A percentile compares a stretch with the other conserved stretches of the same genome.
These are phyloP conservation scores for Hyperoodon ampullatus DNA, from an alignment of 2,113 vertebrate species.

Conservation along the genomic window DNA sequence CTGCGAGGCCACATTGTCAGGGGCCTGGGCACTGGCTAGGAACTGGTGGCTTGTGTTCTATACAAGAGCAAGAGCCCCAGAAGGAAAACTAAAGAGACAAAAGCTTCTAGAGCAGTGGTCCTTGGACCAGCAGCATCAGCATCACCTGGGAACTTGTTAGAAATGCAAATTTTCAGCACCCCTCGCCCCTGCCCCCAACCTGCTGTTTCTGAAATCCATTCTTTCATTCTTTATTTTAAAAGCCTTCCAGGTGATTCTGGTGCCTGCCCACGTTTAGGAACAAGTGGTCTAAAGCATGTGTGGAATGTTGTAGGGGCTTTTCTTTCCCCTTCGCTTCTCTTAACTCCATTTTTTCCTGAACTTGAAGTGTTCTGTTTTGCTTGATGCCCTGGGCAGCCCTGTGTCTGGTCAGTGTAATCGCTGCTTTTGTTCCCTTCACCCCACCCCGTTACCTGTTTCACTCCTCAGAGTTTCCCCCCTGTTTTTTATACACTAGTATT, in stretches of 20 bases:
- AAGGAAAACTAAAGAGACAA: background rate
- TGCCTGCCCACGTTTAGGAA: no score
- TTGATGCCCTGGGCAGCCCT: no score
- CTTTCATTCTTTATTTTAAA: background rate
- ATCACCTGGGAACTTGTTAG: background rate
- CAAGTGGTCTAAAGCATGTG: no score
- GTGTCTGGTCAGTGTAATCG: fast-evolving
- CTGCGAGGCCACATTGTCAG: background rate
- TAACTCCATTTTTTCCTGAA: no score
- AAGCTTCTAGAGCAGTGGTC: background rate
- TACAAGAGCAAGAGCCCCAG: background rate
- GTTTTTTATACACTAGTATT: background rate
- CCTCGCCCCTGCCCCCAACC: no score
- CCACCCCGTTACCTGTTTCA: background rate
- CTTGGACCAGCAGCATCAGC: background rate
- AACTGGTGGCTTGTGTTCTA: background rate
- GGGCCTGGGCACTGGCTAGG: background rate
- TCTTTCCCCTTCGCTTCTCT: no score
- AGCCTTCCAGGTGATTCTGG: background rate
- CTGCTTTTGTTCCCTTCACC: background rate
- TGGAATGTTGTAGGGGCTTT: no score
- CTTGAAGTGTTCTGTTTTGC: no score
- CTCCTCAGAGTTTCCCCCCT: background rate
- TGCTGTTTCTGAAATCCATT: no score
- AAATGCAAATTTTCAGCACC: fast-evolving